Base-by-base conservation (phyloP, 2,113 vertebrate genomes). In the Phaetusa simplex region DNA sequence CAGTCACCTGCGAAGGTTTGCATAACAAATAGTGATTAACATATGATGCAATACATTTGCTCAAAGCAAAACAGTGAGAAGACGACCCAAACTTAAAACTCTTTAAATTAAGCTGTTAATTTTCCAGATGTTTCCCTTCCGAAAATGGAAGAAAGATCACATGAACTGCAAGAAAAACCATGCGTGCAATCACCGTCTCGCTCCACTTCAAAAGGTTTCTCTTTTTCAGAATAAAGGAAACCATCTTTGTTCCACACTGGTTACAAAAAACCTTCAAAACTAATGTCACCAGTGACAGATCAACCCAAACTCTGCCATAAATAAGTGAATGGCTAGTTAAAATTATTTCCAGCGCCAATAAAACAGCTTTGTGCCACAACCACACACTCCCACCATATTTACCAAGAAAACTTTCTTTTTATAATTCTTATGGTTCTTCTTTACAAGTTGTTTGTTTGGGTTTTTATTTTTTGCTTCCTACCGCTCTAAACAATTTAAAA, bases 391-490 rank as follows among this genome's bases (percentile, higher is more conserved):
- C 70, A 49, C 10, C 16, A 0, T 0, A 9, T 29, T 62, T 26
- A 47, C 5, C 8, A 29, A 20, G 20, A 29, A 74, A 14, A 0
- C 1, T 1, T 7, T 61, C 2, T 8, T n/a, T 79, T 50, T 4
- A 14, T 6, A n/a, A 3, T 22, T 50, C 1, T 6, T 55, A 19
- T 0, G 1, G 8, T 8, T 29, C 8, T 30, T 47, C 27, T 14
- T 58, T 12, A 30, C 18, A 56, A 10, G 30, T 7, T 11, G 47
- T 47, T 47, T 47, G 19, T 15, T n/a, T 59, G 13, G 12, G 23
- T 19, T 18, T 52, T 27, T 8, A 27, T 38, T 36, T 43, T 43
- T 43, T 43, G 13, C 19, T 47, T 55, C 7, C 20, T 26, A 66
- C 43, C 0, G 4, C 19, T 43, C 21, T 5, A 6, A 38, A 15